phyloP scores from a whole-genome alignment of 1,140 invertebrate genomes.

The Aphis craccivora region DNA sequence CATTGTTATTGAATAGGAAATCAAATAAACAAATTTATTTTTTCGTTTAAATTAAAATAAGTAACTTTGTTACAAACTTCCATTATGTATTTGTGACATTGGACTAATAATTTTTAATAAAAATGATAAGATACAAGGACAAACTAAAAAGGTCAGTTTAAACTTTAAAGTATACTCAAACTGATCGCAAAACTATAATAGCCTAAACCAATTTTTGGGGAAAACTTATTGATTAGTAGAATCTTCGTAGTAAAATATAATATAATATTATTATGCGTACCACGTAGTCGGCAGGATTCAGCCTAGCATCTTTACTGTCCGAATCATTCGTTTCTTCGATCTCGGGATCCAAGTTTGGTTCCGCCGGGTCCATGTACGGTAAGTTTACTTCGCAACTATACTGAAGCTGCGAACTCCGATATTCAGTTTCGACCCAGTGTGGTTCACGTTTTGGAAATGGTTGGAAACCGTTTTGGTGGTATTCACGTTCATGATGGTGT shows the following conservation, averaged over 20 bases:
- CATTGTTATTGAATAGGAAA: background rate
- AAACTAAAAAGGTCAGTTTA: background rate
- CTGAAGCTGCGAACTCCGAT: slow-evolving; percentile 20
- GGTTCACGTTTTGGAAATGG: slow-evolving; percentile 51
- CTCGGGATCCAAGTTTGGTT: slow-evolving; percentile 44
- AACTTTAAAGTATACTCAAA: background rate
- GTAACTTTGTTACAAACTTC: background rate
- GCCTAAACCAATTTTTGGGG: background rate
- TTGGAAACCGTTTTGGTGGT: slow-evolving; percentile 50
- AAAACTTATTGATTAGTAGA: background rate
- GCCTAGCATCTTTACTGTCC: slow-evolving; percentile 31
- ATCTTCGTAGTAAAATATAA: background rate
- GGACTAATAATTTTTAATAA: no score
- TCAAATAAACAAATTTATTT: background rate
- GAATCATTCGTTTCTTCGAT: slow-evolving; percentile 43
- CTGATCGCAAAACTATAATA: background rate
- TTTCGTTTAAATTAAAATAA: background rate
- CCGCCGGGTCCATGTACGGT: slow-evolving; percentile 50
- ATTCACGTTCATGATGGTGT: slow-evolving; percentile 43
- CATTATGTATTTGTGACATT: no score
- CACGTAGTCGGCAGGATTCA: slow-evolving; percentile 49
- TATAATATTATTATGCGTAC: slow-evolving; percentile 22
- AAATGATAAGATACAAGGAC: background rate
- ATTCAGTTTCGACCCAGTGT: slow-evolving; percentile 51
- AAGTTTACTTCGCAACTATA: slow-evolving; percentile 47